Evolutionary conservation across 2,888 invertebrate species (phyloP).

Genomic region (Hypsopygia costalis): DNA sequence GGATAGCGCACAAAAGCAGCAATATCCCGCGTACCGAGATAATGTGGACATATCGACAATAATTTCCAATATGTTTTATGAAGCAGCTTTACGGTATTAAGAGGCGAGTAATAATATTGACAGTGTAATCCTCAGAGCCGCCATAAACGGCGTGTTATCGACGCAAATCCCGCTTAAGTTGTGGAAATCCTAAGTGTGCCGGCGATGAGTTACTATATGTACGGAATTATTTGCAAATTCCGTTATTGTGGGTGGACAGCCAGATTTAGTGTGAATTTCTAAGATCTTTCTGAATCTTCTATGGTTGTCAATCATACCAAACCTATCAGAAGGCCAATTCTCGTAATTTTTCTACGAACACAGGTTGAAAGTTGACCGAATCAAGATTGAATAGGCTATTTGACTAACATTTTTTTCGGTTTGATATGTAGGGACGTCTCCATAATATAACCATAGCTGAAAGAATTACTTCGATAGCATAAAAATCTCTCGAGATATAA

Average conservation of each 20-base stretch:
- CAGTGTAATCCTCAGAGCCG: slow-evolving; percentile 62
- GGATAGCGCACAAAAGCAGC: slow-evolving; percentile 28
- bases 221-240: slow-evolving; percentile 49
- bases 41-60: slow-evolving; percentile 50
- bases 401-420: no score
- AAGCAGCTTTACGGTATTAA: slow-evolving; percentile 20
- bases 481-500: no score
- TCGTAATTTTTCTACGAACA: no score
- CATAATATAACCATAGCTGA: no score
- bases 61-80: slow-evolving; percentile 61
- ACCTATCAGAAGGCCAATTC: no score
- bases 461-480: no score
- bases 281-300: no score
- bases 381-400: no score
- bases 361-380: no score
- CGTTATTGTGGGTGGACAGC: not conserved
- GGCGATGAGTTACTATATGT: slow-evolving; percentile 43
- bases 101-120: slow-evolving; percentile 76
- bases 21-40: slow-evolving; percentile 36
- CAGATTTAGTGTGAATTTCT: no score
- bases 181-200: slow-evolving; percentile 40
- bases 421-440: no score
- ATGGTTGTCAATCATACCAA: no score
- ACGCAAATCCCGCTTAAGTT: slow-evolving; percentile 63
- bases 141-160: slow-evolving; percentile 68